Base-by-base conservation (phyloP, 2,797 vertebrate genomes). In the Hydrolagus colliei region DNA sequence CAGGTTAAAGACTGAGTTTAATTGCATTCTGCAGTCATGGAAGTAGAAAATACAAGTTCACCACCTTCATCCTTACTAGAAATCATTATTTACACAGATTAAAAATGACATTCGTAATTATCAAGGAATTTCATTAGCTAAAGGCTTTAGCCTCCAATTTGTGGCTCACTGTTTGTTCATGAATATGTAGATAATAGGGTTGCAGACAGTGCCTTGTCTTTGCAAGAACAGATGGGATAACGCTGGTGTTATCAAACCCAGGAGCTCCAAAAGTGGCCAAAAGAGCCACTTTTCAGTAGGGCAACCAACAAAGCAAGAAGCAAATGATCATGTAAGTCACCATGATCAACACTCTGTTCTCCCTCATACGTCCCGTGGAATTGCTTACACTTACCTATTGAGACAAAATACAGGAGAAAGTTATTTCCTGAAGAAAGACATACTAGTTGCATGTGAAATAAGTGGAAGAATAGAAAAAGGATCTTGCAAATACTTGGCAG, bases 221-320 rank as follows among this genome's bases (percentile, higher is more conserved):
- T 88, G 94, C 95, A 9, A 96, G 91, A 85, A 96, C 86, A 4
- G 94, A 95, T 0, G 95, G 95, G 68, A 93, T 87, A 88, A 95
- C 90, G 90, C 93, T 95, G 95, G 92, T 0, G 90, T 92, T 87
- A 95, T 86, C 27, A 94, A 86, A 20, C 94, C 94, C 92, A 0
- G 74, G 89, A 4, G 89, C 92, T 20, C 95, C 95, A 1, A 96
- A 95, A 0, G 94, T 93, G 0, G 95, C 89, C 13, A 91, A 86
- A 86, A 96, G 92, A 0, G 95, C 95, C 74, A 91, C 92, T 20
- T 94, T 90, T 0, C 94, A 94, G 0, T 95, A 96, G 0, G 94
- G 95, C 87, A 96, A 88, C 95, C 95, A 96, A 92, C 95, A 96
- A 61, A 96, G 88, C 86, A 96, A 91, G 90, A 95, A 95, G 87